These are phyloP conservation scores for Enteromius afrohamiltoni DNA, from an alignment of 2,797 vertebrate species.

Conservation along the genomic window DNA sequence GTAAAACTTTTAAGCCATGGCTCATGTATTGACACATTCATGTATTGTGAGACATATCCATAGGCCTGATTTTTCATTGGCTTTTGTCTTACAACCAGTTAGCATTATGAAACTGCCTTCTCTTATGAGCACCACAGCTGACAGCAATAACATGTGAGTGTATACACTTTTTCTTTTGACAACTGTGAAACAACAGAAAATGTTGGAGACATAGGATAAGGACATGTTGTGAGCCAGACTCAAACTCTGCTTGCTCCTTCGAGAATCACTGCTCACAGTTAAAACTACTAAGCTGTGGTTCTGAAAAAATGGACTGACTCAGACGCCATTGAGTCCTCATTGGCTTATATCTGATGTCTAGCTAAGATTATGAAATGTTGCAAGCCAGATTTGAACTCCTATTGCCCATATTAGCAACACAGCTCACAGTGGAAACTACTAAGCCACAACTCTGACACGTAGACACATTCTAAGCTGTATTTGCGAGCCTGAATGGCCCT, in stretches of 20 bases:
- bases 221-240: background rate
- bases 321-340: background rate
- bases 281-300: background rate
- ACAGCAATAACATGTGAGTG: background rate
- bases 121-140: background rate
- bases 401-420: background rate
- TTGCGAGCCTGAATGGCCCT: background rate
- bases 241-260: background rate
- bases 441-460: background rate
- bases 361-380: background rate
- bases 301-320: background rate
- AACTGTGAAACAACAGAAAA: background rate
- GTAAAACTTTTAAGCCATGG: background rate
- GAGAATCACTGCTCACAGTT: background rate
- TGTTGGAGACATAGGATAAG: background rate
- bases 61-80: background rate
- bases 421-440: background rate
- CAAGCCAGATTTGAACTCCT: background rate
- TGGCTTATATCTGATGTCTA: background rate
- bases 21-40: background rate
- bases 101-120: background rate
- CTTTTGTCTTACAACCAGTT: background rate
- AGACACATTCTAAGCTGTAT: background rate
- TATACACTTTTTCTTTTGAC: background rate
- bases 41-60: background rate